Percentiles rank a stretch among this genome's conserved stretches.
These are phyloP conservation scores for Verasper variegatus DNA, from an alignment of 2,113 vertebrate species.

Conservation along the genomic window DNA sequence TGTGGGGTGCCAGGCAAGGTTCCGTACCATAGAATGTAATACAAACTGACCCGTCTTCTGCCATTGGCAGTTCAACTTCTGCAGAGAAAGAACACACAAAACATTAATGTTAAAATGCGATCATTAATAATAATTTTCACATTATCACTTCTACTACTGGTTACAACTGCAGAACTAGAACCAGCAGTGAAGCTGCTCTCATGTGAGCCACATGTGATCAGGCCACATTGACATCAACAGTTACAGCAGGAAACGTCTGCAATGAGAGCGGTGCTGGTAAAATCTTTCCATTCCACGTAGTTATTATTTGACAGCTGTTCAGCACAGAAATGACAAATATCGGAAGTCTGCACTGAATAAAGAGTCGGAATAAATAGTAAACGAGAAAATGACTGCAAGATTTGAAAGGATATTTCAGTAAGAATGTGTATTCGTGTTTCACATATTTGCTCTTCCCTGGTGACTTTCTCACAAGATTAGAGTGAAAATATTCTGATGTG, in stretches of 20 bases:
- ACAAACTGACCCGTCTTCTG: slow-evolving; percentile 94
- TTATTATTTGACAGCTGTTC: slow-evolving; percentile 6
- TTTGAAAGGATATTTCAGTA: background rate
- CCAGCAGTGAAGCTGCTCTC: slow-evolving; percentile 14
- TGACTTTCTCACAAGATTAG: slow-evolving; percentile 1
- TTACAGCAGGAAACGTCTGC: background rate
- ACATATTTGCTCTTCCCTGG: slow-evolving; percentile 6
- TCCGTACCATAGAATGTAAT: slow-evolving; percentile 87
- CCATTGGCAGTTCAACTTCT: slow-evolving; percentile 92
- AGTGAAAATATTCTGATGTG: slow-evolving; percentile 18
- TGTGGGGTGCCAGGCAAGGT: slow-evolving; percentile 94
- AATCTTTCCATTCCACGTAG: slow-evolving; percentile 17
- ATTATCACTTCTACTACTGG: slow-evolving; percentile 4
- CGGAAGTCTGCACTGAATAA: background rate
- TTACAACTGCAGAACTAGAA: slow-evolving; percentile 43
- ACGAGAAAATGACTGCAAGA: background rate
- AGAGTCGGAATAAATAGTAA: slow-evolving; percentile 5
- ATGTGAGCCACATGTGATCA: slow-evolving; percentile 50
- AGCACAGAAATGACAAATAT: background rate
- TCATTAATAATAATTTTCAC: too few relatives aligned
- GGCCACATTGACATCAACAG: slow-evolving; percentile 4
- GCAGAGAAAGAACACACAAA: slow-evolving; percentile 40
- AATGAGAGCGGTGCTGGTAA: slow-evolving; percentile 16
- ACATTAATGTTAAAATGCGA: background rate
- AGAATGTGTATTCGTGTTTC: background rate